phyloP scores from a whole-genome alignment of 2,888 invertebrate genomes.

The Abrostola triplasia region DNA sequence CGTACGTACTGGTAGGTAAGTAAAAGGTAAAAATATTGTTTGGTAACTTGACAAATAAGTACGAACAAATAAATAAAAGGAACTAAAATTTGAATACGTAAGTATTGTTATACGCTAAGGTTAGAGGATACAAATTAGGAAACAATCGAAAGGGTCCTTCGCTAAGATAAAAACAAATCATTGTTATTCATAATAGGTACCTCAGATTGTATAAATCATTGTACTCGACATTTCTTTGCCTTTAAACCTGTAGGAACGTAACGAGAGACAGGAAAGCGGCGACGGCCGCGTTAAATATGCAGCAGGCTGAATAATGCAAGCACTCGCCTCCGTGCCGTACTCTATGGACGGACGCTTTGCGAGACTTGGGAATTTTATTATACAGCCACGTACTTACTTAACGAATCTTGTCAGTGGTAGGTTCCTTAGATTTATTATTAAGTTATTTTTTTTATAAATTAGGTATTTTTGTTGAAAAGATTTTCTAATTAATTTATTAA shows the following conservation, averaged over 20 bases:
- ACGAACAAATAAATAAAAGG: no score
- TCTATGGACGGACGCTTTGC: conserved; percentile 38
- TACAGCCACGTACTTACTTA: conserved; percentile 49
- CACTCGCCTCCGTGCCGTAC: conserved; percentile 49
- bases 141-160: not conserved
- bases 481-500: no score
- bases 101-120: no score
- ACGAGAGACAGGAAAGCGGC: conserved; percentile 40
- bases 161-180: not conserved
- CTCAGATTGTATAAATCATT: conserved; percentile 21
- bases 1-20: no score
- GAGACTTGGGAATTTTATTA: conserved; percentile 51
- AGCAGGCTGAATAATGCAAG: conserved; percentile 72
- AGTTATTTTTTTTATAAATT: not conserved
- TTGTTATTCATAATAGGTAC: not conserved
- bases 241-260: conserved; percentile 30
- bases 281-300: conserved; percentile 68
- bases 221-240: conserved; percentile 15
- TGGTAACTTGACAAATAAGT: no score
- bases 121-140: not conserved
- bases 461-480: no score
- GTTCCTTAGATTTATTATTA: not conserved
- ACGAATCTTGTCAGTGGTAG: conserved; percentile 4
- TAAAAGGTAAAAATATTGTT: no score
- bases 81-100: no score